These are phyloP conservation scores for Thalassoma bifasciatum DNA, from an alignment of 2,113 vertebrate species.

Conservation along the genomic window DNA sequence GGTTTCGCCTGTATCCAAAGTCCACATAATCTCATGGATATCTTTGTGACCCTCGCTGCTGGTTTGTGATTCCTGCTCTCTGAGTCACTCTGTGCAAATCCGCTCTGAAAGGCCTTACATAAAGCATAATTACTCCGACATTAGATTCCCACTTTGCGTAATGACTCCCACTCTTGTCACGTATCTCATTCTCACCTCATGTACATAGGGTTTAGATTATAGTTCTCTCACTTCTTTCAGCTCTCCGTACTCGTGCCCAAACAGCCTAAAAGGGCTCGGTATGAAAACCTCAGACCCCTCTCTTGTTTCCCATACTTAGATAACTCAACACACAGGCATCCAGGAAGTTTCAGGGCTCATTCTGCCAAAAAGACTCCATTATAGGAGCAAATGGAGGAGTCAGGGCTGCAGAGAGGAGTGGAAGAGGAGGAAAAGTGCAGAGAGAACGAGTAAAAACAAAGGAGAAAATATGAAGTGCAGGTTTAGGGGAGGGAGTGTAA, in stretches of 20 bases:
- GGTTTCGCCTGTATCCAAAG: conserved; percentile 32
- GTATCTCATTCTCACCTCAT: background rate
- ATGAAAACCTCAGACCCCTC: conserved; percentile 61
- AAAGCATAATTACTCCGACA: background rate
- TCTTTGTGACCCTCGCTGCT: background rate
- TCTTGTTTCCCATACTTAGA: conserved; percentile 70
- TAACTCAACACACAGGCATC: conserved; percentile 75
- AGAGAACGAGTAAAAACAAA: conserved; percentile 26
- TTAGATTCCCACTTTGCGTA: background rate
- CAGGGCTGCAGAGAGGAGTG: conserved; percentile 35
- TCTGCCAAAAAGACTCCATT: conserved; percentile 64
- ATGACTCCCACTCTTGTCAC: background rate
- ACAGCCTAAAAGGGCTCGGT: conserved; percentile 34
- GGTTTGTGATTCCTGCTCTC: background rate
- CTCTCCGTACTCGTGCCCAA: conserved; percentile 34
- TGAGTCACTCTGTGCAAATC: background rate
- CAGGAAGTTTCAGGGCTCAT: conserved; percentile 70
- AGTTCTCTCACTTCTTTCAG: background rate
- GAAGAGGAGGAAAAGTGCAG: conserved; percentile 3
- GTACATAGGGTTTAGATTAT: background rate
- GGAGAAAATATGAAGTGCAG: conserved; percentile 21
- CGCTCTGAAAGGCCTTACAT: background rate
- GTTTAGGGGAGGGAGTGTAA: conserved; percentile 34
- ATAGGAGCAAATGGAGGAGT: conserved; percentile 39
- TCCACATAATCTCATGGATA: conserved; percentile 38